A percentile compares a stretch with the other conserved stretches of the same genome.
These are phyloP conservation scores for Scyliorhinus canicula DNA, from an alignment of 2,797 vertebrate genomes.

Conservation along the genomic window DNA sequence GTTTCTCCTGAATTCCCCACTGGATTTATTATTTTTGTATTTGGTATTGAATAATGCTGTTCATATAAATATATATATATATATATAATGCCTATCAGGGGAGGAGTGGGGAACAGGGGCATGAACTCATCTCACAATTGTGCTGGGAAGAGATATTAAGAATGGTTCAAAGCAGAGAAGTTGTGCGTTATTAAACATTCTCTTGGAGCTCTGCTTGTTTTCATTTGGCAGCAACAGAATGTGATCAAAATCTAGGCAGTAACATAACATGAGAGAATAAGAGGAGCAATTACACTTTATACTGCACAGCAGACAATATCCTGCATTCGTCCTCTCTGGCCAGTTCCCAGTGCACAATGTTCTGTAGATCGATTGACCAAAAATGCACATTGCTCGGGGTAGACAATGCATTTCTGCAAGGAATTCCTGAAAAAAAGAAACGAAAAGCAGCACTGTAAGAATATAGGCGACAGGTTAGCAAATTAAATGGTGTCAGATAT, in stretches of 20 bases:
- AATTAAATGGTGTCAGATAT: neutral
- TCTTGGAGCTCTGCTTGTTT: neutral
- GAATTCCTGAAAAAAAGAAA: neutral
- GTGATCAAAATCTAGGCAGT: neutral
- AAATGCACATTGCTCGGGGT: slow-evolving; percentile 57
- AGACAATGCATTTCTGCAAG: slow-evolving; percentile 42
- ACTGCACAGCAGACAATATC: slow-evolving; percentile 58
- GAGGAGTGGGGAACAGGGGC: neutral
- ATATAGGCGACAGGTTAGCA: neutral
- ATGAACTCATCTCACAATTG: neutral
- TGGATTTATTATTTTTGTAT: neutral
- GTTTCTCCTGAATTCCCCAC: neutral
- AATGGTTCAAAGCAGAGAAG: neutral
- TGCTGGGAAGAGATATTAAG: neutral
- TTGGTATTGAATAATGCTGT: neutral
- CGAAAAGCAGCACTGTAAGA: neutral
- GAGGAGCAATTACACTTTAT: slow-evolving; percentile 56
- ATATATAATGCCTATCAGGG: no score
- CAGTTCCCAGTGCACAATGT: slow-evolving; percentile 58
- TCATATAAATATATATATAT: no score
- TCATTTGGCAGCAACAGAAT: neutral
- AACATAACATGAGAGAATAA: slow-evolving; percentile 39
- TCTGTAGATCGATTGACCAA: slow-evolving; percentile 60
- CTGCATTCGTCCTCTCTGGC: slow-evolving; percentile 48
- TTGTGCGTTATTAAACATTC: neutral